Evolutionary conservation across 30 jellyfish, hydroid and myxozoan species (phyloP).

Genomic region (Turritopsis dohrnii): DNA sequence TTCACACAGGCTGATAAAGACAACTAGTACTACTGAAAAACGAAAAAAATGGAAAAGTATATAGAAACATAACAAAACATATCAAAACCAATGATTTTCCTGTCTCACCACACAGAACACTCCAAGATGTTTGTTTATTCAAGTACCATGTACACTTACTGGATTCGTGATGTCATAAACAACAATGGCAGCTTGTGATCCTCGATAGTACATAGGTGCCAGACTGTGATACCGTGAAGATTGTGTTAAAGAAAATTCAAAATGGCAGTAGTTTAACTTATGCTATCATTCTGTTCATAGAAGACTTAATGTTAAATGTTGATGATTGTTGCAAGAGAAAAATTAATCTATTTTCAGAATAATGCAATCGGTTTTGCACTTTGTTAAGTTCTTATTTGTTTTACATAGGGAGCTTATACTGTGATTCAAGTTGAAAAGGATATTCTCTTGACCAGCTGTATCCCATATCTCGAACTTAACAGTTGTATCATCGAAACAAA

Average conservation of each 20-base stretch:
- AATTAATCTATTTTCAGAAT: too few relatives aligned
- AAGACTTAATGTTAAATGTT: too few relatives aligned
- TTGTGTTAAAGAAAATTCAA: conserved; percentile 26
- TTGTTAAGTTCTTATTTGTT: too few relatives aligned
- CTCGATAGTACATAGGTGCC: conserved; percentile 99
- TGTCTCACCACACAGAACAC: neutral
- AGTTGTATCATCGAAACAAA: conserved; percentile 95
- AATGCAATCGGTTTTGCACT: neutral
- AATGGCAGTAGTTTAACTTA: neutral
- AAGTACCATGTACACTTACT: conserved; percentile 35
- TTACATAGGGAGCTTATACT: too few relatives aligned
- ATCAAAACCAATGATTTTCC: neutral
- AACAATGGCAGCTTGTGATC: conserved; percentile 99
- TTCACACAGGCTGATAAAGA: too few relatives aligned
- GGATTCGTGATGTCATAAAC: conserved; percentile 98
- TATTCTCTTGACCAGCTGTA: conserved; percentile 99
- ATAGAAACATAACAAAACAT: too few relatives aligned
- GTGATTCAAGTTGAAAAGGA: conserved; percentile 51
- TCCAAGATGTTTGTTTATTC: too few relatives aligned
- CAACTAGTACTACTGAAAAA: too few relatives aligned
- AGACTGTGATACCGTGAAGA: conserved; percentile 94
- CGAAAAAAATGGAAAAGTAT: too few relatives aligned
- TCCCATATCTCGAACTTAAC: conserved; percentile 99
- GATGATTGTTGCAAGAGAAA: too few relatives aligned
- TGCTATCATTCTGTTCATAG: too few relatives aligned